Conservation (phyloP, 37 sponge, comb jelly and placozoan species). For the Bolinopsis microptera region DNA sequence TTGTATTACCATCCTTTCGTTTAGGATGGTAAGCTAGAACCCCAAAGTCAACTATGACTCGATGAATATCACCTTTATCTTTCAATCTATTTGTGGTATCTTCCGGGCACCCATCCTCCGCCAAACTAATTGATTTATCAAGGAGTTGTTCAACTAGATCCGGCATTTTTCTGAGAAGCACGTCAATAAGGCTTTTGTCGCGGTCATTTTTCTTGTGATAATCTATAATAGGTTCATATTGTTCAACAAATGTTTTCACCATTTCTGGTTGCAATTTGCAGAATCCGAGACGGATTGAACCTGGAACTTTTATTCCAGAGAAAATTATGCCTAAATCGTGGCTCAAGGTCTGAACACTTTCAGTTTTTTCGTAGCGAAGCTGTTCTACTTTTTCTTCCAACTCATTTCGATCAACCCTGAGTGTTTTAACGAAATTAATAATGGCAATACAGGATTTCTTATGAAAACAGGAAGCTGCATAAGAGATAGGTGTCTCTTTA, state of each 20-base stretch:
- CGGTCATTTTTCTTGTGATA: not conserved
- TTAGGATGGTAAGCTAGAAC: not conserved
- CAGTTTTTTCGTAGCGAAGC: not conserved
- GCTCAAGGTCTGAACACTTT: not conserved
- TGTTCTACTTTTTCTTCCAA: not conserved
- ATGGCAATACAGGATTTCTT: not conserved
- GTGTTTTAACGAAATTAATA: not conserved
- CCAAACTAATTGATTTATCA: not conserved
- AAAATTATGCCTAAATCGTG: no score
- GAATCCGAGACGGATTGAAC: no score
- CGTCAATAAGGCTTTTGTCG: not conserved
- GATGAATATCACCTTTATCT: not conserved
- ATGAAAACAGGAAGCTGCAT: not conserved
- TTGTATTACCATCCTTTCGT: not conserved
- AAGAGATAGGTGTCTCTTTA: not conserved
- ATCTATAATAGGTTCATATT: not conserved
- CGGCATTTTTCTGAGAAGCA: not conserved
- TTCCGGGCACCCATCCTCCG: not conserved
- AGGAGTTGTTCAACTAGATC: not conserved
- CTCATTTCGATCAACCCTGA: not conserved
- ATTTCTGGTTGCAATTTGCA: not conserved
- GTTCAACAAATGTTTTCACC: not conserved
- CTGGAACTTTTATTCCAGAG: no score
- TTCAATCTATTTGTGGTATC: not conserved
- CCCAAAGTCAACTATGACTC: slow-evolving; percentile 17